Conservation (phyloP, 2,797 vertebrate species). For the Hemitrygon akajei region DNA sequence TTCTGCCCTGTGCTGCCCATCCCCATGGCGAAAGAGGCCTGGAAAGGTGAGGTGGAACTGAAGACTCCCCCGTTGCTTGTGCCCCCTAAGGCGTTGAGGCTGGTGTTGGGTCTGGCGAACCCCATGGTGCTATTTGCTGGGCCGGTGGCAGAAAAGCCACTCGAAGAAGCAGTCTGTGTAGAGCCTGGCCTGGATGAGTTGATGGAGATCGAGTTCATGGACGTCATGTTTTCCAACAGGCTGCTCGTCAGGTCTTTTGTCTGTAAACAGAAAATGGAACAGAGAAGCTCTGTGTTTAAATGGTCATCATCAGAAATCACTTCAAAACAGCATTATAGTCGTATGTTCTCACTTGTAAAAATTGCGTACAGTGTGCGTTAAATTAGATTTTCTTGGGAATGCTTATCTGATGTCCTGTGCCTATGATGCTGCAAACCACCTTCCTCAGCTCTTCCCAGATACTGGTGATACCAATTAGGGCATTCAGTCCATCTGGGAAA, state of each 20-base stretch:
- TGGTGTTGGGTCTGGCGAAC: constrained; percentile 58
- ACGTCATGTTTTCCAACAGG: constrained; percentile 81
- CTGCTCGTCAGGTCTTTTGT: constrained; percentile 90
- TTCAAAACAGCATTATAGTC: neutral
- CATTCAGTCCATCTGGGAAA: no score
- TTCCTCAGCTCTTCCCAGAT: no score
- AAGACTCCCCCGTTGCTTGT: constrained; percentile 70
- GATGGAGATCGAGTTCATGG: constrained; percentile 69
- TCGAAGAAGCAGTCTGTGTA: constrained; percentile 54
- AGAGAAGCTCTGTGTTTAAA: neutral
- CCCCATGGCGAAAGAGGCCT: constrained; percentile 63
- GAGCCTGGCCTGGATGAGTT: constrained; percentile 59
- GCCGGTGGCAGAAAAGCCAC: constrained; percentile 64
- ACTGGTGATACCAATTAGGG: no score
- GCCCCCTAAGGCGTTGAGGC: constrained; percentile 60
- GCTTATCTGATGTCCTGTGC: no score
- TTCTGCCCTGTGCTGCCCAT: constrained; percentile 62
- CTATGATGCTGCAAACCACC: no score
- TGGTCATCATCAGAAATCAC: neutral
- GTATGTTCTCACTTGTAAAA: neutral
- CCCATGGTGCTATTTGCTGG: constrained; percentile 58
- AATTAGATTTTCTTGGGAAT: no score
- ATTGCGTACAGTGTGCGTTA: no score
- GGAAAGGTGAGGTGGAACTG: constrained; percentile 71
- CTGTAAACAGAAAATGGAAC: constrained; percentile 59